Evolutionary conservation across 1,140 invertebrate genomes (phyloP).

Genomic region (Drosophila tsacasi): DNA sequence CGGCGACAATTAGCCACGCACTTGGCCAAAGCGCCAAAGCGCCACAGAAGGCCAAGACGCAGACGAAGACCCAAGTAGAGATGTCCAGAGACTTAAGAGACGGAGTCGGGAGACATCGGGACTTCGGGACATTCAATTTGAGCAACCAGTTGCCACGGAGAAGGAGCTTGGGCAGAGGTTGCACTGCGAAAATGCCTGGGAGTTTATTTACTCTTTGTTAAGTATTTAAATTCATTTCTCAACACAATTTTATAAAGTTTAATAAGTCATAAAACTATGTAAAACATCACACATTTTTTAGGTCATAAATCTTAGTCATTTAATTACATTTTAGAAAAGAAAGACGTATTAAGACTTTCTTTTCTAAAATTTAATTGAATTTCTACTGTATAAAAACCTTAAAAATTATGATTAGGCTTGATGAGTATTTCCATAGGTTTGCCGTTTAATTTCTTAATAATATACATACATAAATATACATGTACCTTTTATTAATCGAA

Average conservation of each 20-base stretch:
- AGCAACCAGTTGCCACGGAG: slow-evolving; percentile 4
- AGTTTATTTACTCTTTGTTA: background rate
- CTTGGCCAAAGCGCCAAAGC: slow-evolving; percentile 76
- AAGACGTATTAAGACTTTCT: too few relatives aligned
- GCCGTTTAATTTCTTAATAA: too few relatives aligned
- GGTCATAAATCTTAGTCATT: too few relatives aligned
- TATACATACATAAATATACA: too few relatives aligned
- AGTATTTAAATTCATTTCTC: background rate
- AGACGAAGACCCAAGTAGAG: background rate
- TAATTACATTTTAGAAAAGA: too few relatives aligned
- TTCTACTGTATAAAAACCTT: too few relatives aligned
- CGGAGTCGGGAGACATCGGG: slow-evolving; percentile 1
- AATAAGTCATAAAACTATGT: background rate
- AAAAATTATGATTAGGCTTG: too few relatives aligned
- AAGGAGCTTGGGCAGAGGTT: background rate
- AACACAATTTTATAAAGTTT: background rate
- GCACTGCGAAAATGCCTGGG: background rate
- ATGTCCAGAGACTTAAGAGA: slow-evolving; percentile 13
- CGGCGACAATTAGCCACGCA: slow-evolving; percentile 79
- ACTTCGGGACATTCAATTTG: slow-evolving; percentile 14
- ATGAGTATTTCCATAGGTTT: too few relatives aligned
- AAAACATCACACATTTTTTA: background rate
- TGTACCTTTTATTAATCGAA: too few relatives aligned
- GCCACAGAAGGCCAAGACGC: slow-evolving; percentile 30
- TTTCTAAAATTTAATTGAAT: too few relatives aligned